Conservation (phyloP, 2,888 invertebrate species). For the Pherbina coryleti region DNA sequence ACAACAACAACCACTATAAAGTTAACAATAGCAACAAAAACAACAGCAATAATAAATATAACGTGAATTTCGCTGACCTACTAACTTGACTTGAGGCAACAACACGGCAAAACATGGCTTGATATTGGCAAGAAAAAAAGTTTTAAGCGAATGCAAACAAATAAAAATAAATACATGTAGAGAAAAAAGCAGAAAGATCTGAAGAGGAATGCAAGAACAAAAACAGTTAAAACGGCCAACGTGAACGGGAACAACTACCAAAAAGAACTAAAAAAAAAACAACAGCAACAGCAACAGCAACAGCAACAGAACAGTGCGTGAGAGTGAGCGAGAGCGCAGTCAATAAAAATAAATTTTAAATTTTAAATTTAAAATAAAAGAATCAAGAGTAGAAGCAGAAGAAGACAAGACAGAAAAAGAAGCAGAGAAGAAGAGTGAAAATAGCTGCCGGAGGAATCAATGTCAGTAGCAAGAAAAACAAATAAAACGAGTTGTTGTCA, state of each 20-base stretch:
- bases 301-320: not conserved
- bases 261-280: not conserved
- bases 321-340: not conserved
- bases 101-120: not conserved
- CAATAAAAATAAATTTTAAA: not conserved
- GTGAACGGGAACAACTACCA: not conserved
- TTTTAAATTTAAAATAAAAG: too few relatives aligned
- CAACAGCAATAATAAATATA: slow-evolving; percentile 40
- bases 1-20: slow-evolving; percentile 36
- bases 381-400: not conserved
- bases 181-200: not conserved
- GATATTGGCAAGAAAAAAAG: not conserved
- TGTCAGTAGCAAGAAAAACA: too few relatives aligned
- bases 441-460: too few relatives aligned
- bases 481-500: too few relatives aligned
- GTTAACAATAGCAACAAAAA: not conserved
- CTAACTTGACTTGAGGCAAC: slow-evolving; percentile 41
- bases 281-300: not conserved
- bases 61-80: slow-evolving; percentile 50
- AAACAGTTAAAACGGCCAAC: slow-evolving; percentile 14
- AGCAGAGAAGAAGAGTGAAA: not conserved
- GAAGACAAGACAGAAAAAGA: not conserved
- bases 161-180: not conserved
- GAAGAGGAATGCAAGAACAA: not conserved
- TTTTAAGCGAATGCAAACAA: not conserved